Conservation (phyloP, 2,797 vertebrate genomes). For the Premnoplex brunnescens region DNA sequence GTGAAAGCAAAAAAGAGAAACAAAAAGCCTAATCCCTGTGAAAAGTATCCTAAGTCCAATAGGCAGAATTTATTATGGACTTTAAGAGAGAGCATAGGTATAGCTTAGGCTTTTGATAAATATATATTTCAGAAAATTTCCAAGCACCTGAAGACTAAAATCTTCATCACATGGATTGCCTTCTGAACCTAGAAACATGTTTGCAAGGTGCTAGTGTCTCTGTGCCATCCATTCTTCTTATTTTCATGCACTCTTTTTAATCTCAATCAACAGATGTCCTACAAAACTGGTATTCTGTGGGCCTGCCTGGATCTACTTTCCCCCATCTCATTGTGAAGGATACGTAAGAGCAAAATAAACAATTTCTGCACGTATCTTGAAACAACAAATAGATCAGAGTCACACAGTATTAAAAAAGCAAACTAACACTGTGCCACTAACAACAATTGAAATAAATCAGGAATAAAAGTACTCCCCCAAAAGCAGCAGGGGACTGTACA, state of each 20-base stretch:
- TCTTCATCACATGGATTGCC: not conserved
- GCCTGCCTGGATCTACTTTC: not conserved
- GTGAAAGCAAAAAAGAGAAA: not conserved
- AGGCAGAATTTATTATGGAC: not conserved
- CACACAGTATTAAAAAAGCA: not conserved
- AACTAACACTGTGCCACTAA: not conserved
- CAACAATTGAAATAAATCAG: not conserved
- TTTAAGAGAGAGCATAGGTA: not conserved
- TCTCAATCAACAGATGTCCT: not conserved
- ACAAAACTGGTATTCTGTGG: not conserved
- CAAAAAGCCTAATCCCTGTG: not conserved
- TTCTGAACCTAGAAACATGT: not conserved
- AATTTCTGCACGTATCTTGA: not conserved
- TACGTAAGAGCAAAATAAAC: not conserved
- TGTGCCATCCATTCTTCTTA: not conserved
- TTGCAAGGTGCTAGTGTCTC: not conserved
- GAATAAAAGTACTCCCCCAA: not conserved
- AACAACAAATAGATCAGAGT: not conserved
- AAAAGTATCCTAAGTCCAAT: not conserved
- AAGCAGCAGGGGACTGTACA: not conserved
- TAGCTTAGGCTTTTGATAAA: not conserved
- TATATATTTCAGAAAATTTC: not conserved
- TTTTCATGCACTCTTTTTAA: not conserved
- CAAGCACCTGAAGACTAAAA: not conserved
- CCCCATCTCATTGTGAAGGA: not conserved